A percentile compares a stretch with the other conserved stretches of the same genome.
Conservation (phyloP, 2,888 invertebrate species). For the Charanyca ferruginea region DNA sequence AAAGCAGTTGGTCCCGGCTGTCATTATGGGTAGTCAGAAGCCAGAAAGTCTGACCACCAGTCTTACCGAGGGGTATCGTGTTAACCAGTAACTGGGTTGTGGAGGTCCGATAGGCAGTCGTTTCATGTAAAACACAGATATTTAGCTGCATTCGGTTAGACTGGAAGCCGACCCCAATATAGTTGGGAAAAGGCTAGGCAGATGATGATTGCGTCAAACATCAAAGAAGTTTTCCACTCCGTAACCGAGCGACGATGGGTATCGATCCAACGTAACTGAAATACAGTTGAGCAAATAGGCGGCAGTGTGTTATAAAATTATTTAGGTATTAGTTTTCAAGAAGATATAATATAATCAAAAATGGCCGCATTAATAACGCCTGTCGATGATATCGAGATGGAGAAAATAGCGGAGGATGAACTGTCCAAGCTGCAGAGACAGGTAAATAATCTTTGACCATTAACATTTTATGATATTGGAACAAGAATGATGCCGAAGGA, state of each 20-base stretch:
- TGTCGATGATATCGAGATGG: slow-evolving; percentile 93
- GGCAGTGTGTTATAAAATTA: neutral
- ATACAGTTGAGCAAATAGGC: slow-evolving; percentile 30
- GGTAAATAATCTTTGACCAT: slow-evolving; percentile 74
- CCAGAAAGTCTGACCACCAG: no score
- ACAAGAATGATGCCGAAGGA: no score
- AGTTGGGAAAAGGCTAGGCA: no score
- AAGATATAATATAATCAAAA: slow-evolving; percentile 48
- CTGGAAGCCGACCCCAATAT: no score
- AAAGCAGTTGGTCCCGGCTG: no score
- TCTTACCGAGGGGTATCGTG: no score
- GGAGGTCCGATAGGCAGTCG: no score
- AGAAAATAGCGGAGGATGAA: slow-evolving; percentile 95
- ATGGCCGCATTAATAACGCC: slow-evolving; percentile 76
- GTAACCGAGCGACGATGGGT: slow-evolving; percentile 46
- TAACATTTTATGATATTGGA: no score
- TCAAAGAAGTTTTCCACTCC: slow-evolving; percentile 1
- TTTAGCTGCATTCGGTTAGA: no score
- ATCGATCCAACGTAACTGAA: slow-evolving; percentile 59
- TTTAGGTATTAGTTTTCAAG: neutral
- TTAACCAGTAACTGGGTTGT: no score
- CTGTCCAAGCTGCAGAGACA: slow-evolving; percentile 95
- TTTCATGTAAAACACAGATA: no score
- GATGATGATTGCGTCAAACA: neutral
- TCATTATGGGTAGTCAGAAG: no score